Base-by-base conservation (phyloP, 1,140 invertebrate species). In the Geopemphigus sp. region DNA sequence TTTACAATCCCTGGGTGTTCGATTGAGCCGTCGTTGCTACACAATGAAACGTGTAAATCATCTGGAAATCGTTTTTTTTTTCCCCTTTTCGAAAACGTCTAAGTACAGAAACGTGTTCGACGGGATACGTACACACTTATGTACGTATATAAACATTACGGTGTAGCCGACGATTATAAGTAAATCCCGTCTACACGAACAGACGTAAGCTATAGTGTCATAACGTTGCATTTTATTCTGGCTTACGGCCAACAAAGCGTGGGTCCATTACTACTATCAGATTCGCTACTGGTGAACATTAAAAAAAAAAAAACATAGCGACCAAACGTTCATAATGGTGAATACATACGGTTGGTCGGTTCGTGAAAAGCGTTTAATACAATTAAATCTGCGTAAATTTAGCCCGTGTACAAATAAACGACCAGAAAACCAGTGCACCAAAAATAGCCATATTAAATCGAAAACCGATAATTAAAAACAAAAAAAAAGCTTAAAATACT, bases 241-340 rank as follows among this genome's bases (percentile, higher is more conserved):
- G 72, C n/a, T n/a, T 24, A 3, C 0, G 26, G 72, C 72, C 72
- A 57, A 56, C 53, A 68, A 68, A 50, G n/a, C 73, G 56, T 24
- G 56, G n/a, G n/a, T 59, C 39, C 39, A 50, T 50, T 17, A 24
- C 24, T 72, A n/a, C n/a, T n/a, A n/a, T n/a, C n/a, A n/a, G n/a
- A n/a, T 54, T 72, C 15, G 47, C 47, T 54, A 72, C 45, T 47
- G 39, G 14, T 26, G 66, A 50, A 50, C 32, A 39, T 39, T 39
- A 39, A 39, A 39, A 39, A 39, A 8, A 39, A 39, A 39, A 39
- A 39, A 45, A 63, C 24, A 47, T 63, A 45, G 19, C 57, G 22
- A 78, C 56, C 74, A 78, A 78, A 78, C 74, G 74, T 78, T 61
- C 74, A 78, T 61, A 63, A 54, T 29, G 45, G 24, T 72, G 54